phyloP scores from a whole-genome alignment of 1,140 invertebrate species.

The Macrocentrus cingulum region DNA sequence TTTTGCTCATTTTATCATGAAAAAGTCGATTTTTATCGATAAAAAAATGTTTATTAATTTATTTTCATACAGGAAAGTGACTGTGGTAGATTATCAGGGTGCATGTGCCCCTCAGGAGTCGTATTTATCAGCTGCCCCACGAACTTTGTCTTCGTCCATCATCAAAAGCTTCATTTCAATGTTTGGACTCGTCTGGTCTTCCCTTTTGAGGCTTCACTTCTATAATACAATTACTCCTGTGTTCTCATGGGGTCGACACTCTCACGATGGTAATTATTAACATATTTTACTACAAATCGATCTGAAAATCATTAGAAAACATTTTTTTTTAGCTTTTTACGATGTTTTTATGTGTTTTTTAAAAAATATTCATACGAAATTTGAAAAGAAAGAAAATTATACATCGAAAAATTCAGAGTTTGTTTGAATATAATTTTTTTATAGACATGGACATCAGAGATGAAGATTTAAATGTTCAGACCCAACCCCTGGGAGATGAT shows the following conservation, averaged over 20 bases:
- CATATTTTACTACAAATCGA: no score
- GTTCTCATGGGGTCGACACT: conserved; percentile 43
- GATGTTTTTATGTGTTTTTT: no score
- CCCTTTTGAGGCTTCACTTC: conserved; percentile 47
- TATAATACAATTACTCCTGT: conserved; percentile 49
- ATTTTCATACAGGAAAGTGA: conserved; percentile 77
- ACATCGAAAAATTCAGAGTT: no score
- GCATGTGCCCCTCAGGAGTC: conserved; percentile 77
- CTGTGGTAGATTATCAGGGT: conserved; percentile 86
- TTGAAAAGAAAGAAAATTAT: no score
- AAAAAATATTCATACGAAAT: no score
- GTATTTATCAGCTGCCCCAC: conserved; percentile 66
- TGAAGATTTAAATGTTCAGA: conserved; percentile 40
- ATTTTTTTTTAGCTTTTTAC: no score
- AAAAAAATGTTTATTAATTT: conserved; percentile 16
- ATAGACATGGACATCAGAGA: conserved; percentile 38
- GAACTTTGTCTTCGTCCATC: conserved; percentile 51
- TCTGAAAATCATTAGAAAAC: no score
- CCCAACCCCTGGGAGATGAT: conserved; percentile 43
- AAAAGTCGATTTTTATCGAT: no score
- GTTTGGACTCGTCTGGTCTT: conserved; percentile 49
- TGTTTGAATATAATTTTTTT: conserved; percentile 16
- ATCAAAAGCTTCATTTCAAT: conserved; percentile 36
- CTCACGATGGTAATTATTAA: conserved; percentile 17
- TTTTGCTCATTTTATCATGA: no score